These are phyloP conservation scores for Bhutanitis thaidina DNA, from an alignment of 2,888 invertebrate species.

Conservation along the genomic window DNA sequence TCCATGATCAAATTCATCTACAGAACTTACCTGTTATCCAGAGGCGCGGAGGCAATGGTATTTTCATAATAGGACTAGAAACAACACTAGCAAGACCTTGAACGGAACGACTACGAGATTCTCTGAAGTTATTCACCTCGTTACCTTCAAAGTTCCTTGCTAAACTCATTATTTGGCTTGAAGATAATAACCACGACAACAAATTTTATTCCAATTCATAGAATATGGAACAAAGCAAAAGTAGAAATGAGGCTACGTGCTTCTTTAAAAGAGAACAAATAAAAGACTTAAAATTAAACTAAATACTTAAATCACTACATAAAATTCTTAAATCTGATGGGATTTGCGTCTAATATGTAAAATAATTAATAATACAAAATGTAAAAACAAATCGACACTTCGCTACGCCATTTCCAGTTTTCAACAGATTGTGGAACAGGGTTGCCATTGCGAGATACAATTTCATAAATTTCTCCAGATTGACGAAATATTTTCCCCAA, in stretches of 20 bases:
- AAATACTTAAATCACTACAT: conserved; percentile 37
- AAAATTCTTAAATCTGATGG: conserved; percentile 57
- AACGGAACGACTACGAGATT: conserved; percentile 63
- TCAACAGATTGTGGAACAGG: conserved; percentile 8
- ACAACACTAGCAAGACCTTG: conserved; percentile 60
- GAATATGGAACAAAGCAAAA: conserved; percentile 63
- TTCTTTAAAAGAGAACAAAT: conserved; percentile 32
- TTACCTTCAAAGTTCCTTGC: conserved; percentile 39
- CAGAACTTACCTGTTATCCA: conserved; percentile 74
- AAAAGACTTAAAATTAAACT: conserved; percentile 36
- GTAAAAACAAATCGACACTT: conserved; percentile 63
- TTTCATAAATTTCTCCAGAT: too few species aligned
- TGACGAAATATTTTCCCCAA: too few species aligned
- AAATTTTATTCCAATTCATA: conserved; percentile 48
- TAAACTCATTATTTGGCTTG: conserved; percentile 51
- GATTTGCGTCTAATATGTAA: conserved; percentile 69
- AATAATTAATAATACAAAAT: conserved; percentile 63
- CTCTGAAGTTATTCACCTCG: conserved; percentile 37
- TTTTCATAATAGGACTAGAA: conserved; percentile 64
- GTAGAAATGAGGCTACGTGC: conserved; percentile 46
- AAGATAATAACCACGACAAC: conserved; percentile 42
- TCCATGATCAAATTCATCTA: conserved; percentile 16
- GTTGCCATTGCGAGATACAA: neutral
- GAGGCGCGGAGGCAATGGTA: conserved; percentile 73
- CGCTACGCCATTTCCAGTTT: conserved; percentile 54